These are phyloP conservation scores for Haliaeetus leucogaster DNA, from an alignment of 2,113 vertebrate species.

Conservation along the genomic window DNA sequence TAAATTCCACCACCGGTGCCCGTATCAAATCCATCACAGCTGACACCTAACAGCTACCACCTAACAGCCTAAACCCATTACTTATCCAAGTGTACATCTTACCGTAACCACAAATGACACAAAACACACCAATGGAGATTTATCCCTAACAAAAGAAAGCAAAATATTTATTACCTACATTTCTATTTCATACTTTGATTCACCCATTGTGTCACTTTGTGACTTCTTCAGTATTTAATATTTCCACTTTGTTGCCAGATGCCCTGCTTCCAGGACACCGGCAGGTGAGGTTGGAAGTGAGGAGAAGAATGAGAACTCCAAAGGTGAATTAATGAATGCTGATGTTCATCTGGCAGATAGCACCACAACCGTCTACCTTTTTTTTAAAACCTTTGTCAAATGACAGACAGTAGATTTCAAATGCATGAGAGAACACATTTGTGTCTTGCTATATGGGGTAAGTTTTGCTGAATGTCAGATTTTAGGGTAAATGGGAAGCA, in stretches of 20 bases:
- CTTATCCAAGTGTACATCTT: background rate
- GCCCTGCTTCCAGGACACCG: background rate
- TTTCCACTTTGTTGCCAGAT: background rate
- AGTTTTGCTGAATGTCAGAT: background rate
- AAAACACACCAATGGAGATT: background rate
- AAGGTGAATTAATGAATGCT: background rate
- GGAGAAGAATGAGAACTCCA: background rate
- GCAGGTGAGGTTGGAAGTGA: background rate
- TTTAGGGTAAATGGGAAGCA: background rate
- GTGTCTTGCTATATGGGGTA: background rate
- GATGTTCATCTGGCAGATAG: background rate
- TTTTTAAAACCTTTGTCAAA: background rate
- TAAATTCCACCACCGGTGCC: background rate
- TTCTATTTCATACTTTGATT: background rate
- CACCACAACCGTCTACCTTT: background rate
- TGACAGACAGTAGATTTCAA: background rate
- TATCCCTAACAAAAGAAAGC: background rate
- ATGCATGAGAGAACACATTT: background rate
- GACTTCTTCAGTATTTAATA: background rate
- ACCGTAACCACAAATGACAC: background rate
- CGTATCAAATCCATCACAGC: background rate
- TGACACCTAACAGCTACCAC: background rate
- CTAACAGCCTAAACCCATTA: background rate
- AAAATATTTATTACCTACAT: background rate
- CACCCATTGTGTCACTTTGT: background rate